Evolutionary conservation across 1,140 invertebrate species (phyloP).

Genomic region (Phortica variegata): DNA sequence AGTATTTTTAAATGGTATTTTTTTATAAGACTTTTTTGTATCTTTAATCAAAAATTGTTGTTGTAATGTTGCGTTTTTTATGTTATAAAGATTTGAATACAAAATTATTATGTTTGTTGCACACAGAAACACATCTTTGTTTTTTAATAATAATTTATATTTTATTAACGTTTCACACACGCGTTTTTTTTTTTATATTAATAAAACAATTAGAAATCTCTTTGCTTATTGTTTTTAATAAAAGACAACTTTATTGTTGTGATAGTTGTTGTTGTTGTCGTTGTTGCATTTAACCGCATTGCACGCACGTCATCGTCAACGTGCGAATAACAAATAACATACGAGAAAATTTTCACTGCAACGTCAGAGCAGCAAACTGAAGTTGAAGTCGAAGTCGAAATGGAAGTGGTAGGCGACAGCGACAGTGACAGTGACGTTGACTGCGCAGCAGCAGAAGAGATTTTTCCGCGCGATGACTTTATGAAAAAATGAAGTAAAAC

Average conservation of each 20-base stretch:
- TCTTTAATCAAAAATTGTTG: too few relatives aligned
- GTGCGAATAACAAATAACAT: conserved; percentile 55
- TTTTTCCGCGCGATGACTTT: too few relatives aligned
- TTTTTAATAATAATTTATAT: neutral
- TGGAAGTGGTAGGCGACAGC: conserved; percentile 7
- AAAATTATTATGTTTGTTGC: too few relatives aligned
- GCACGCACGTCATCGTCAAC: conserved; percentile 40
- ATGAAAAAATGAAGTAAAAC: neutral
- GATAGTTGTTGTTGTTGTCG: conserved; percentile 20
- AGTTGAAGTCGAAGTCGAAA: conserved; percentile 26
- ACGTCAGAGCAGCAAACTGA: conserved; percentile 35
- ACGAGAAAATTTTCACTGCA: conserved; percentile 49
- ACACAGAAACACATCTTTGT: too few relatives aligned
- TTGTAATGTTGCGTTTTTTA: too few relatives aligned
- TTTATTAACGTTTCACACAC: too few relatives aligned
- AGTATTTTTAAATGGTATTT: too few relatives aligned
- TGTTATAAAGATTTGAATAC: too few relatives aligned
- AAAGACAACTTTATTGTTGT: neutral
- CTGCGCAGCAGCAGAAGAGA: conserved; percentile 5
- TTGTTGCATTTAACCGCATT: conserved; percentile 9
- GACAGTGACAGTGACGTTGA: conserved; percentile 13
- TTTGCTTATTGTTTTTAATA: too few relatives aligned
- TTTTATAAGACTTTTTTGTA: too few relatives aligned
- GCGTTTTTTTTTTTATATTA: neutral
- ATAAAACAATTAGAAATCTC: neutral